Evolutionary conservation across 2,888 invertebrate genomes (phyloP).

Genomic region (Drosophila mayaguana): DNA sequence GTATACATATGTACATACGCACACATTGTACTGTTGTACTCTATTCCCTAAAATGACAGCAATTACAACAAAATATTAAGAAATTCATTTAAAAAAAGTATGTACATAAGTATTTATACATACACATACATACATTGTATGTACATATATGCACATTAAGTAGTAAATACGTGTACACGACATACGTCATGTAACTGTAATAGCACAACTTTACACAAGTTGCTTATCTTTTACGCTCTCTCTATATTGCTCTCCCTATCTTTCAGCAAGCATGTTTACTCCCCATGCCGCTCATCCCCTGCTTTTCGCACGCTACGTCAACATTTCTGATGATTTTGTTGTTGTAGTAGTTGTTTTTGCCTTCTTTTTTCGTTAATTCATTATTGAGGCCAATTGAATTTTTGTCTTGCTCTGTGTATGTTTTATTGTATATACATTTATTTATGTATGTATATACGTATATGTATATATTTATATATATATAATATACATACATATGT

Average conservation of each 20-base stretch:
- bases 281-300: conserved; percentile 21
- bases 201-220: conserved; percentile 53
- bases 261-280: conserved; percentile 29
- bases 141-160: background rate
- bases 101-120: background rate
- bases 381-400: conserved; percentile 78
- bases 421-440: conserved; percentile 5
- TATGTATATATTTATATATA: background rate
- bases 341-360: conserved; percentile 39
- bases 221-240: conserved; percentile 44
- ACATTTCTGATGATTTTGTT: conserved; percentile 31
- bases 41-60: conserved; percentile 16
- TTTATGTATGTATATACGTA: conserved; percentile 1
- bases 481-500: conserved; percentile 11
- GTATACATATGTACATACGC: background rate
- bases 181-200: conserved; percentile 45
- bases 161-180: background rate
- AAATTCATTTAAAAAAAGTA: conserved; percentile 36
- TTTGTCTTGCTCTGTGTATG: conserved; percentile 49
- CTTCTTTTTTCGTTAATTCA: conserved; percentile 75
- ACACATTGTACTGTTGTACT: conserved; percentile 23
- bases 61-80: conserved; percentile 48
- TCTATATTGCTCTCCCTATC: conserved; percentile 21
- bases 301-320: conserved; percentile 71
- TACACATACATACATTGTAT: background rate